phyloP scores from a whole-genome alignment of 2,888 invertebrate species.

The Deilephila porcellus region DNA sequence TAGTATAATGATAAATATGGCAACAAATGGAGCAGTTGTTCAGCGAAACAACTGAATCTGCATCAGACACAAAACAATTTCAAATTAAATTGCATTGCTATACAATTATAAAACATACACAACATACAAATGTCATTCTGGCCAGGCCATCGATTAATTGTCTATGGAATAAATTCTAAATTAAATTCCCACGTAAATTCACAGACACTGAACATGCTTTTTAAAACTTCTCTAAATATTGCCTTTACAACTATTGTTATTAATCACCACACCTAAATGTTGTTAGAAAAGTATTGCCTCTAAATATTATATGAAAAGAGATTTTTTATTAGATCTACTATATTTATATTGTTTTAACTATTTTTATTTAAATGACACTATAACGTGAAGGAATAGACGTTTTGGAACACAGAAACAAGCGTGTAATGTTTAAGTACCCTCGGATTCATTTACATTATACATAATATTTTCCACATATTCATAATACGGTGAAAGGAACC shows the following conservation, averaged over 20 bases:
- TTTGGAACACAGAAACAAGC: slow-evolving; percentile 25
- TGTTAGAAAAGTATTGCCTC: slow-evolving; percentile 83
- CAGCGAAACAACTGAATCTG: slow-evolving; percentile 68
- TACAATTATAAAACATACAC: slow-evolving; percentile 65
- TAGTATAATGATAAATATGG: slow-evolving; percentile 47
- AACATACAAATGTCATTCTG: slow-evolving; percentile 71
- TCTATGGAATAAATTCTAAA: slow-evolving; percentile 69
- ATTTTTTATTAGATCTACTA: slow-evolving; percentile 73
- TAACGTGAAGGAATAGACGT: slow-evolving; percentile 16
- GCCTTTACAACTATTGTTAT: slow-evolving; percentile 79
- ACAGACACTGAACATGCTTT: slow-evolving; percentile 61
- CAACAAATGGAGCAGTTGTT: slow-evolving; percentile 54
- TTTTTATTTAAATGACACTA: slow-evolving; percentile 56
- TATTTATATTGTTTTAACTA: slow-evolving; percentile 63
- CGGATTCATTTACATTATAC: slow-evolving; percentile 27
- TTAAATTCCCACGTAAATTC: slow-evolving; percentile 62
- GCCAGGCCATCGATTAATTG: slow-evolving; percentile 63
- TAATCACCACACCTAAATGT: slow-evolving; percentile 79
- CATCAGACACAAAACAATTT: slow-evolving; percentile 72
- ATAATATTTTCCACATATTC: slow-evolving; percentile 25
- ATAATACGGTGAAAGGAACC: slow-evolving; percentile 22
- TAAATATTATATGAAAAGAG: slow-evolving; percentile 78
- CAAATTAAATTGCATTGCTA: slow-evolving; percentile 74
- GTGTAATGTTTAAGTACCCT: slow-evolving; percentile 37
- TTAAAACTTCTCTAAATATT: slow-evolving; percentile 74